Conservation (phyloP, 2,797 vertebrate species). For the Lacerta bilineata region DNA sequence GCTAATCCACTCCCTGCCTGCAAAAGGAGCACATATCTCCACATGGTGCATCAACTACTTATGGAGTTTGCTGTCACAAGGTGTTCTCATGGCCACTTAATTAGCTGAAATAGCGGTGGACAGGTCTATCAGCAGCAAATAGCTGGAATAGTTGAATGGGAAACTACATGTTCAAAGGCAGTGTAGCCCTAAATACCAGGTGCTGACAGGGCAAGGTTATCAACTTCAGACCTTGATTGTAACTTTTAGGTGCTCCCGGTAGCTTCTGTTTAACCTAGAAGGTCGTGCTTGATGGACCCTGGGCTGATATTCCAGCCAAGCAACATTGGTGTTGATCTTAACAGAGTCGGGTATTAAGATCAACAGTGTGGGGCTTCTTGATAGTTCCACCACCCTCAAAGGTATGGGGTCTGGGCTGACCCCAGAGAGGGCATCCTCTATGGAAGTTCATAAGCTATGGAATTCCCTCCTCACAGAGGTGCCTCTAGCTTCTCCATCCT, state of each 20-base stretch:
- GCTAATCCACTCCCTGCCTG: background rate
- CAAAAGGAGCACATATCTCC: background rate
- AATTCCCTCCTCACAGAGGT: too few relatives aligned
- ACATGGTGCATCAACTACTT: background rate
- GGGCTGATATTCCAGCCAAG: background rate
- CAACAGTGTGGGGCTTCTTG: too few relatives aligned
- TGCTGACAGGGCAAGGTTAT: background rate
- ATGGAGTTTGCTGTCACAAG: background rate
- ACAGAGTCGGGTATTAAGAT: too few relatives aligned
- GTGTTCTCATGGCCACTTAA: background rate
- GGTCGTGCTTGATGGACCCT: background rate
- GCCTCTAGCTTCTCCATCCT: too few relatives aligned
- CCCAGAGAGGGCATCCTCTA: too few relatives aligned
- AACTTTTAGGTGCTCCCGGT: background rate
- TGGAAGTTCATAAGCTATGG: too few relatives aligned
- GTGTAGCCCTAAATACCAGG: background rate
- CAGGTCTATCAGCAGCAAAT: background rate
- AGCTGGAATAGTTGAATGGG: background rate
- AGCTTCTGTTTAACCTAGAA: too few relatives aligned
- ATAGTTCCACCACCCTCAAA: too few relatives aligned
- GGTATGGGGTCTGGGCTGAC: too few relatives aligned
- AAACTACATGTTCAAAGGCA: background rate
- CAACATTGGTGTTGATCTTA: background rate
- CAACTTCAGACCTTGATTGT: background rate
- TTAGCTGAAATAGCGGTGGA: background rate